These are phyloP conservation scores for Takifugu bimaculatus DNA, from an alignment of 2,113 vertebrate species.

Conservation along the genomic window DNA sequence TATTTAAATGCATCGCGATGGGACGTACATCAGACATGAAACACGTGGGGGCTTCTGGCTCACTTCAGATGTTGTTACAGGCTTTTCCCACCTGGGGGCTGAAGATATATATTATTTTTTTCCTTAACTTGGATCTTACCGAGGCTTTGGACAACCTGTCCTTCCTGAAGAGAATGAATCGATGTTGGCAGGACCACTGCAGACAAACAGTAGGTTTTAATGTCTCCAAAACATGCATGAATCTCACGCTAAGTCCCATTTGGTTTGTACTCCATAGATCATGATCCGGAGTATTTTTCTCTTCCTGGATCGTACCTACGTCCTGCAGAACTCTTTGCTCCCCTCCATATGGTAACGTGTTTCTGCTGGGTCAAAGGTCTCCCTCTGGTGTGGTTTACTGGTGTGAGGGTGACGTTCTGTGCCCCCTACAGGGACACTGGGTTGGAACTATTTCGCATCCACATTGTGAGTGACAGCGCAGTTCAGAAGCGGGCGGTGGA, in stretches of 20 bases:
- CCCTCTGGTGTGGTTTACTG: neutral
- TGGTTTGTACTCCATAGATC: slow-evolving; percentile 74
- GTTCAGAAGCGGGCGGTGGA: slow-evolving; percentile 97
- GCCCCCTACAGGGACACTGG: slow-evolving; percentile 87
- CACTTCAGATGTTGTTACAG: slow-evolving; percentile 1
- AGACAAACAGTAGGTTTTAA: slow-evolving; percentile 89
- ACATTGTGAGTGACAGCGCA: slow-evolving; percentile 93
- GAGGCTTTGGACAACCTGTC: slow-evolving; percentile 98
- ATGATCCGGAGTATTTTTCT: slow-evolving; percentile 99
- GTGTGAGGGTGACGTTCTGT: slow-evolving; percentile 7
- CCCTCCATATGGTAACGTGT: slow-evolving; percentile 94
- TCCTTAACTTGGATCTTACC: slow-evolving; percentile 72
- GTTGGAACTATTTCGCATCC: slow-evolving; percentile 92
- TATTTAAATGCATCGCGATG: neutral
- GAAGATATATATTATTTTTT: neutral
- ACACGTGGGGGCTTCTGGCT: neutral
- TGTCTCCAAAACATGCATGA: neutral
- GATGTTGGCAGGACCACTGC: slow-evolving; percentile 99
- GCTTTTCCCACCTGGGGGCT: slow-evolving; percentile 8
- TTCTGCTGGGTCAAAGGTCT: neutral
- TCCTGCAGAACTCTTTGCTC: slow-evolving; percentile 97
- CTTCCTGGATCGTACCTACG: slow-evolving; percentile 98
- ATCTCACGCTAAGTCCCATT: neutral
- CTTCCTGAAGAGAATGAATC: slow-evolving; percentile 97
- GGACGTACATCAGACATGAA: neutral